phyloP scores from a whole-genome alignment of 2,797 vertebrate species.

The Tamandua tetradactyla region DNA sequence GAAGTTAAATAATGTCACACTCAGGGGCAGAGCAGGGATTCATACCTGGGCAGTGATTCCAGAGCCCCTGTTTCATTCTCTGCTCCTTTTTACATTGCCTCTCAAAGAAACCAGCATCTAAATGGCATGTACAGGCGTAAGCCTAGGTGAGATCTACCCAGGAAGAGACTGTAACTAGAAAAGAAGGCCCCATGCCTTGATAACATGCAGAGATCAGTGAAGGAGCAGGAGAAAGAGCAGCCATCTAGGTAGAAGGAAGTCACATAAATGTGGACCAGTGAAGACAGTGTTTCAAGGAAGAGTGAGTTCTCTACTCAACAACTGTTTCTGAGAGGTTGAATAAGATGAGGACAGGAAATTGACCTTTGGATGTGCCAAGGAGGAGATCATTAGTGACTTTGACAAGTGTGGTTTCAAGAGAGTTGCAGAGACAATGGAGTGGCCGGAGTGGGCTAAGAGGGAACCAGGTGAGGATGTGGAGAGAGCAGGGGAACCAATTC shows the following conservation, averaged over 20 bases:
- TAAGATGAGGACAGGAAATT: not conserved
- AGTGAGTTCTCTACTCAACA: not conserved
- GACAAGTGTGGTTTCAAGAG: not conserved
- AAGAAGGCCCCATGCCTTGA: not conserved
- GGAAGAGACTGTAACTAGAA: not conserved
- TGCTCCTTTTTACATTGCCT: not conserved
- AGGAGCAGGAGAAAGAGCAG: not conserved
- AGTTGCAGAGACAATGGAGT: not conserved
- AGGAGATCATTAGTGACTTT: not conserved
- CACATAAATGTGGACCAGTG: not conserved
- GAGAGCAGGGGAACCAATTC: too few species aligned
- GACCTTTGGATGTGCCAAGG: not conserved
- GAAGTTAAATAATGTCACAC: not conserved
- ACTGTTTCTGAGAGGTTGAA: not conserved
- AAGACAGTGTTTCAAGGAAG: not conserved
- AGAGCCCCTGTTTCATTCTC: not conserved
- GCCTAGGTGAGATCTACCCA: not conserved
- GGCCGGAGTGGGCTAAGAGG: not conserved
- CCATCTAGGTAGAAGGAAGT: not conserved
- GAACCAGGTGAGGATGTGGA: not conserved
- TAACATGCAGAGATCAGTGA: not conserved
- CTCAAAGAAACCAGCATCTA: not conserved
- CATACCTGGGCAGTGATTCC: not conserved
- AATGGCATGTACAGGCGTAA: not conserved
- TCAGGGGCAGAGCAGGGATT: conserved; percentile 5